A percentile compares a stretch with the other conserved stretches of the same genome.
phyloP scores from a whole-genome alignment of 1,140 invertebrate genomes.

The Dendroctonus valens region DNA sequence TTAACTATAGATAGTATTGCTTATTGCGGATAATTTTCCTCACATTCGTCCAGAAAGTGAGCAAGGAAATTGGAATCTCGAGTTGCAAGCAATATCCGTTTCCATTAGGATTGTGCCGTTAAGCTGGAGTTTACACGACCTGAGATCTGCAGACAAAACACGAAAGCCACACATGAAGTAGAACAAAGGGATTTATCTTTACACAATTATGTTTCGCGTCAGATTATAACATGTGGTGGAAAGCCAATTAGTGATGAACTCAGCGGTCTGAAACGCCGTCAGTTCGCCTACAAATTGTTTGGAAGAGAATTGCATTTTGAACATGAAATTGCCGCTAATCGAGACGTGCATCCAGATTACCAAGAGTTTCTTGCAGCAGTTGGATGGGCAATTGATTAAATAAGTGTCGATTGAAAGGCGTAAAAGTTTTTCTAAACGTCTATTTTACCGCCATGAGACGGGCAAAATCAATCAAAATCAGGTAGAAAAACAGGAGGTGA shows the following conservation, averaged over 20 bases:
- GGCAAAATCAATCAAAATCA: too few species aligned
- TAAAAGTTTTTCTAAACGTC: too few species aligned
- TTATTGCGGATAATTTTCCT: too few species aligned
- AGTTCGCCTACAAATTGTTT: slow-evolving; percentile 38
- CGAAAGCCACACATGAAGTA: slow-evolving; percentile 34
- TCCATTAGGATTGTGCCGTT: slow-evolving; percentile 2
- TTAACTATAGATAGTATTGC: too few species aligned
- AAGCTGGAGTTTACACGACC: slow-evolving; percentile 20
- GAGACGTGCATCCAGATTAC: slow-evolving; percentile 18
- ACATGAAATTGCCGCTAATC: not conserved
- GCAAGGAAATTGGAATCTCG: too few species aligned
- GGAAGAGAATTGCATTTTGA: not conserved
- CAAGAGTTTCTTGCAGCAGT: too few species aligned
- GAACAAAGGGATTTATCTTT: slow-evolving; percentile 47
- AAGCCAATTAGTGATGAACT: slow-evolving; percentile 47
- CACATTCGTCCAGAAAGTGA: too few species aligned
- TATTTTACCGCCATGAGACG: too few species aligned
- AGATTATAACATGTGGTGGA: slow-evolving; percentile 48
- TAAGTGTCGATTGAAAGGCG: too few species aligned
- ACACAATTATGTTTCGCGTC: slow-evolving; percentile 48
- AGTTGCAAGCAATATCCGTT: not conserved
- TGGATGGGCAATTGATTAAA: too few species aligned
- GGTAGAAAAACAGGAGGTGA: too few species aligned
- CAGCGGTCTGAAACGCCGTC: slow-evolving; percentile 43
- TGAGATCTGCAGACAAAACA: slow-evolving; percentile 23